These are phyloP conservation scores for Hydrotaea cyrtoneurina DNA, from an alignment of 2,888 invertebrate genomes.

Conservation along the genomic window DNA sequence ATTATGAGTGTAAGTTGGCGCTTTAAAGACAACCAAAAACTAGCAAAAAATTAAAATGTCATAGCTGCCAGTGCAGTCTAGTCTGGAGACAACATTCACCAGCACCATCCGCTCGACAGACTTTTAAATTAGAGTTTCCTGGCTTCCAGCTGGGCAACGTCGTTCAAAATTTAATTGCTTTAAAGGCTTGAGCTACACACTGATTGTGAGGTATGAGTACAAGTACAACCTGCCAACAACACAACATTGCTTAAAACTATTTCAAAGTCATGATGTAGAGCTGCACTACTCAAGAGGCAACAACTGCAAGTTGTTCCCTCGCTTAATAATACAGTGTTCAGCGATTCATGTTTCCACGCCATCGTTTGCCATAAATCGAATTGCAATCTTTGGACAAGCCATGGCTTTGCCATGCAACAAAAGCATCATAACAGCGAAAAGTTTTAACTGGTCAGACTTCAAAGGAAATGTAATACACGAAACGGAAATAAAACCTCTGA, in stretches of 20 bases:
- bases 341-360: constrained; percentile 70
- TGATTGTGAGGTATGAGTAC: constrained; percentile 7
- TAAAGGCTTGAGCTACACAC: constrained; percentile 60
- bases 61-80: constrained; percentile 49
- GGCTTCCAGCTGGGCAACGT: constrained; percentile 80
- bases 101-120: constrained; percentile 47
- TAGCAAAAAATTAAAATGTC: not conserved
- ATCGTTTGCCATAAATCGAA: constrained; percentile 72
- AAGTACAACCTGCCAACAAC: constrained; percentile 51
- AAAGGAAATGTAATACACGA: too few species aligned
- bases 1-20: constrained; percentile 52
- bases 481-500: not conserved
- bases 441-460: not conserved
- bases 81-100: constrained; percentile 42
- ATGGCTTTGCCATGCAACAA: too few species aligned
- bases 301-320: constrained; percentile 40
- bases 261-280: constrained; percentile 63
- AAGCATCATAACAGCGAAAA: not conserved
- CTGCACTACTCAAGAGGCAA: constrained; percentile 33
- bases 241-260: constrained; percentile 67
- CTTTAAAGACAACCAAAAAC: constrained; percentile 42
- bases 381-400: too few species aligned
- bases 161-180: constrained; percentile 80
- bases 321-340: constrained; percentile 63
- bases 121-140: constrained; percentile 81